Evolutionary conservation across 2,888 invertebrate genomes (phyloP).

Genomic region (Andrena praecox): DNA sequence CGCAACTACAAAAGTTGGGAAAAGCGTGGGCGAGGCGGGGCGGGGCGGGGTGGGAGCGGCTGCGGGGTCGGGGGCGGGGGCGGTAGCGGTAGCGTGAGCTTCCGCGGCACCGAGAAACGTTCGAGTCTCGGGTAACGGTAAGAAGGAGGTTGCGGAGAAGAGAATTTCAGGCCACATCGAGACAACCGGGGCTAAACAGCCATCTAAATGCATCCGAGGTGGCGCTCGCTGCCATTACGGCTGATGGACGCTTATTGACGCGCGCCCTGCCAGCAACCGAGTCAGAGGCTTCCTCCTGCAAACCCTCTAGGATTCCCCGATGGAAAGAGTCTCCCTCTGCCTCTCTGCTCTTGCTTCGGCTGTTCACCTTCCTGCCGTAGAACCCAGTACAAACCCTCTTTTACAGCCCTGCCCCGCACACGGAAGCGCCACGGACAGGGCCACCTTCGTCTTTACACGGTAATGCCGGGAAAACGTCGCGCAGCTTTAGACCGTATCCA

Average conservation of each 20-base stretch:
- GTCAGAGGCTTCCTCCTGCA: slow-evolving; percentile 75
- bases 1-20: slow-evolving; percentile 59
- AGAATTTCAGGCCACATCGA: slow-evolving; percentile 80
- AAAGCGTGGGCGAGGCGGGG: background rate
- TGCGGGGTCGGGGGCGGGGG: too few relatives aligned
- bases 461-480: slow-evolving; percentile 52
- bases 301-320: slow-evolving; percentile 74
- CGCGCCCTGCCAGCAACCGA: slow-evolving; percentile 82
- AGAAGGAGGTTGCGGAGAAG: slow-evolving; percentile 62
- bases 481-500: slow-evolving; percentile 44
- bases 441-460: slow-evolving; percentile 8
- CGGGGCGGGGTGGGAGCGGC: slow-evolving; percentile 7
- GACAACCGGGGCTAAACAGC: slow-evolving; percentile 85
- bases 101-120: slow-evolving; percentile 56
- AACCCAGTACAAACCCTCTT: slow-evolving; percentile 34
- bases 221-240: slow-evolving; percentile 85
- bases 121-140: slow-evolving; percentile 56
- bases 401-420: slow-evolving; percentile 17
- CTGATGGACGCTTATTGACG: slow-evolving; percentile 85
- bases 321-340: slow-evolving; percentile 59
- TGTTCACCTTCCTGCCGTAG: slow-evolving; percentile 20
- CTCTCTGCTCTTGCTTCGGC: background rate
- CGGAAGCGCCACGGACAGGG: slow-evolving; percentile 18
- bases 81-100: slow-evolving; percentile 56
- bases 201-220: slow-evolving; percentile 85